Evolutionary conservation across 2,888 invertebrate species (phyloP), one percentile per base, ranked within the genome.

Genomic region (Caenorhabditis sinica): DNA sequence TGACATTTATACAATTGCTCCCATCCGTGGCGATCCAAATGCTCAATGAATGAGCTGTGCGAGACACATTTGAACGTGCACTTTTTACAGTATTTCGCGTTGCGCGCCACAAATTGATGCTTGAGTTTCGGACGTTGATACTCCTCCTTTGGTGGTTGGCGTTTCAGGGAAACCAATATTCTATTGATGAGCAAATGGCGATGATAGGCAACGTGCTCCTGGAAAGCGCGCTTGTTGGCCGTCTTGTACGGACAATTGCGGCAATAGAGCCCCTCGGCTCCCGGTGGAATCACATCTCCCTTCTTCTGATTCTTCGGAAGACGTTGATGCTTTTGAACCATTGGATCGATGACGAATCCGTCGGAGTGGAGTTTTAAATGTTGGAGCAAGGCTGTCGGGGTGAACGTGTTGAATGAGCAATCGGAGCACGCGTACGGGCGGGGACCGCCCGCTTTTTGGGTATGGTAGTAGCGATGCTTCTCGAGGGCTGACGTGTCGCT

Each of bases 11-110:
- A 80, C 5, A 82, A 9, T 23, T 71, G 72, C 53, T 85, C 66
- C 66, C 82, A 65, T 13, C 86, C 86, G 73, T 90, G 90, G 45
- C 85, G 82, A 66, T 90, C 90, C 58, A 66, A 40, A 69, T 90
- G 90, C 20, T 86, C 77, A 36, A 86, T 66, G 77, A 86, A 88
- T 20, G 84, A 75, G 43, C 73, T 77, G 1, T 68, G 33, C 6
- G 87, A 87, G 45, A 86, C 85, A 76, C 89, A 88, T 28, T 88
- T 85, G 79, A 90, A 88, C 9, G 83, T 86, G 69, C 90, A 90
- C 51, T 83, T 75, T 13, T 76, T 71, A 43, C 83, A 83, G 58
- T 65, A 75, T 51, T 80, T 83, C 28, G 60, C 79, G 6, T 69
- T 71, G 9, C 51, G 17, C 5, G 65, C 65, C 20, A 71, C 66